A percentile compares a stretch with the other conserved stretches of the same genome.
These are phyloP conservation scores for Isotomurus palustris DNA, from an alignment of 2,888 invertebrate species.

Conservation along the genomic window DNA sequence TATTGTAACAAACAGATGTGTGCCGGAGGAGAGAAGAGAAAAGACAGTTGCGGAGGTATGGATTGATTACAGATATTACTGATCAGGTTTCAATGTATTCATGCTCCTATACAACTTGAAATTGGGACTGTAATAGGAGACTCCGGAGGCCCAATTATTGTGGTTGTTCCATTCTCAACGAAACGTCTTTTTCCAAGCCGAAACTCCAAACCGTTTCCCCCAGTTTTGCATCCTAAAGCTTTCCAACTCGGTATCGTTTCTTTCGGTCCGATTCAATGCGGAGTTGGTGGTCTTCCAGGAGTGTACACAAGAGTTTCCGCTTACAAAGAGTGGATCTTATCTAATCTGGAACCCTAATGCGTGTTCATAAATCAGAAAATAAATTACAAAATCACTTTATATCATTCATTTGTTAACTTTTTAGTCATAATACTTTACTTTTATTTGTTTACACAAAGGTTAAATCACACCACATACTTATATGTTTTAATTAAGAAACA, in stretches of 20 bases:
- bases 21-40: conserved; percentile 38
- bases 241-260: conserved; percentile 44
- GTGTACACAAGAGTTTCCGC: conserved; percentile 38
- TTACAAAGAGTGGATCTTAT: conserved; percentile 45
- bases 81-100: not conserved
- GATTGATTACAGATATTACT: too few species aligned
- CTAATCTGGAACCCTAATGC: conserved; percentile 38
- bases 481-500: too few species aligned
- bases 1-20: conserved; percentile 40
- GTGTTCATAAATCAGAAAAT: not conserved
- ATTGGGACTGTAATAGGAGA: conserved; percentile 19
- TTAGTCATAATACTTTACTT: too few species aligned
- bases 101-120: not conserved
- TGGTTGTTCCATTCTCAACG: conserved; percentile 5
- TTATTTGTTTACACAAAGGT: too few species aligned
- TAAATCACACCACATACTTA: too few species aligned
- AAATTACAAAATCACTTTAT: too few species aligned
- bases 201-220: conserved; percentile 12
- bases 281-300: conserved; percentile 33
- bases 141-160: conserved; percentile 37
- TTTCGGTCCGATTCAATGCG: conserved; percentile 38
- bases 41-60: conserved; percentile 37
- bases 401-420: too few species aligned
- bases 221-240: conserved; percentile 16
- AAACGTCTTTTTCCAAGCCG: not conserved